Conservation (phyloP, 2,113 vertebrate genomes). For the Puma concolor region DNA sequence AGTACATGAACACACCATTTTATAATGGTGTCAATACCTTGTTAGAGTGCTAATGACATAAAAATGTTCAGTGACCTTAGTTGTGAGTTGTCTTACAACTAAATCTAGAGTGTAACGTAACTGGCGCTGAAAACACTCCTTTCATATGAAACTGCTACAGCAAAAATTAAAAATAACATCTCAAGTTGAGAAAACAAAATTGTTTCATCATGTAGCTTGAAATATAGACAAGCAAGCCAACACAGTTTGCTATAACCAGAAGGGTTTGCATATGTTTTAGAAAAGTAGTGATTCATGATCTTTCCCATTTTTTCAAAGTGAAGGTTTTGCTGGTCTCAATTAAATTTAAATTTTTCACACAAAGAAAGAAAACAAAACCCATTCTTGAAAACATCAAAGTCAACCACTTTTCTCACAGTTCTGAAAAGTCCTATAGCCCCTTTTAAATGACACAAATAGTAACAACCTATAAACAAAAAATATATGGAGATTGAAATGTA, state of each 20-base stretch:
- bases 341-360: constrained; percentile 20
- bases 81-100: constrained; percentile 39
- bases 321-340: constrained; percentile 55
- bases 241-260: constrained; percentile 36
- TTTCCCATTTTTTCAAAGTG: background rate
- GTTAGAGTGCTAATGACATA: background rate
- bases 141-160: constrained; percentile 39
- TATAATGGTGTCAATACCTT: background rate
- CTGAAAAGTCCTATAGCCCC: background rate
- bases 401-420: background rate
- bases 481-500: background rate
- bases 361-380: constrained; percentile 43
- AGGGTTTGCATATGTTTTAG: constrained; percentile 56
- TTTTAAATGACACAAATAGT: background rate
- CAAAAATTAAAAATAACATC: constrained; percentile 59
- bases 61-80: background rate
- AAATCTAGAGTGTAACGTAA: constrained; percentile 18
- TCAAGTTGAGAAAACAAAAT: constrained; percentile 62
- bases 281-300: constrained; percentile 41
- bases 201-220: constrained; percentile 48
- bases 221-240: constrained; percentile 38
- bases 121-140: background rate
- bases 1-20: background rate
- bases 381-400: background rate
- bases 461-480: background rate